Evolutionary conservation across 2,888 invertebrate genomes (phyloP), one percentile per base, ranked within the genome.

Genomic region (Andrena fulva): DNA sequence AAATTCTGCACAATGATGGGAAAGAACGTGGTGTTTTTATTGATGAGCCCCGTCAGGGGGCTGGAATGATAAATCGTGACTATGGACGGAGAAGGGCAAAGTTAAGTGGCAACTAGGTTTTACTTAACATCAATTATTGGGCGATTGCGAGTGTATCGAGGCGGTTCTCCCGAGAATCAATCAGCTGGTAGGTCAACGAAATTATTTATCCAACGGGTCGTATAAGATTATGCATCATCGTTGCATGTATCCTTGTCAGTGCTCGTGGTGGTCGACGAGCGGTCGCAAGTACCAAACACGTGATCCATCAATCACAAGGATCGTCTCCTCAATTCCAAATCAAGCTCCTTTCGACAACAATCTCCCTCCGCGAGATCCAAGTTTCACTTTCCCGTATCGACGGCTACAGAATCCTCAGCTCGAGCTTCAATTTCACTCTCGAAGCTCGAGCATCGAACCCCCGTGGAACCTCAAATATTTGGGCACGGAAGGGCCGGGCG

Each of bases 21-120:
- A 59, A 70, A 68, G 54, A 33, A 16, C 20, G 20, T 24, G 52
- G 31, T 54, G 67, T 78, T 79, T 78, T 79, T 78, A 78, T 80
- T 33, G 42, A 16, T n/a, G 63, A n/a, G 67, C 10, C 31, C 12
- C 24, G 24, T 16, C 33, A 35, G 67, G 29, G 54, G 31, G 67
- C 64, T 4, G 20, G 42, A 72, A 20, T 52, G 77, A 80, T 77
- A 78, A 80, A 80, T 80, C 60, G 72, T 76, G 56, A n/a, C 70
- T 56, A 66, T 31, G n/a, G 24, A 64, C 16, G 54, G 67, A 8
- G 52, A 64, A 50, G 29, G 64, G 59, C 48, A 33, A 50, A 60
- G 52, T 33, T 68, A 68, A 68, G 67, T 68, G 67, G 67, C 52
- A 50, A 27, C 10, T 29, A 31, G 67, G 12, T 52, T 68, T 29